A percentile compares a stretch with the other conserved stretches of the same genome.
phyloP scores from a whole-genome alignment of 2,113 vertebrate species.

The Rhinogobius similis region DNA sequence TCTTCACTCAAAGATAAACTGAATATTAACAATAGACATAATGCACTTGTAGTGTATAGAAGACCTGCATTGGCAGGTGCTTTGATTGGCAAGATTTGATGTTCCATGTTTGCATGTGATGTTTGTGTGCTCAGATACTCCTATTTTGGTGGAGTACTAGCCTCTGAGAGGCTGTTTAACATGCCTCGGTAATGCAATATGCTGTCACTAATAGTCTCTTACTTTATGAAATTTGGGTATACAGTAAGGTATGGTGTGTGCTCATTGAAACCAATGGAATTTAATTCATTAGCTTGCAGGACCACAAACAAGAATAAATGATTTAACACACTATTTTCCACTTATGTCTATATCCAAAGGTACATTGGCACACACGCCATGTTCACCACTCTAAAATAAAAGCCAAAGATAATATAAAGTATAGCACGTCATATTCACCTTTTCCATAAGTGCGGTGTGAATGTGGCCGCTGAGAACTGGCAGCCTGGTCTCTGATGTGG shows the following conservation, averaged over 20 bases:
- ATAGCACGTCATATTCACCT: not conserved
- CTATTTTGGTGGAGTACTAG: not conserved
- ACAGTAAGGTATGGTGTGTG: not conserved
- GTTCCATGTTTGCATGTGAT: not conserved
- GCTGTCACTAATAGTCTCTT: not conserved
- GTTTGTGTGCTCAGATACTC: not conserved
- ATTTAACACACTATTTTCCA: not conserved
- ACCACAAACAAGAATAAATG: not conserved
- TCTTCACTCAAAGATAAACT: no score
- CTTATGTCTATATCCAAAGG: not conserved
- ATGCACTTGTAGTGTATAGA: no score
- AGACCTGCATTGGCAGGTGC: no score
- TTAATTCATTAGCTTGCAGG: not conserved
- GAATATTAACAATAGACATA: no score
- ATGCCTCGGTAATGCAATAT: not conserved
- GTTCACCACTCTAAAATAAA: not conserved
- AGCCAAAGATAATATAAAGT: not conserved
- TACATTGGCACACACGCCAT: not conserved
- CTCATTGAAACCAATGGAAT: not conserved
- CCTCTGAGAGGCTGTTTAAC: not conserved
- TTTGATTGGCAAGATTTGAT: not conserved
- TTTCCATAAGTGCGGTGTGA: not conserved
- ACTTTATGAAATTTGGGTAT: not conserved
- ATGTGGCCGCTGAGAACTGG: slow-evolving; percentile 18
- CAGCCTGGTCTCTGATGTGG: slow-evolving; percentile 29